A percentile compares a stretch with the other conserved stretches of the same genome.
Evolutionary conservation across 2,113 vertebrate species (phyloP).

Genomic region (Cariama cristata): DNA sequence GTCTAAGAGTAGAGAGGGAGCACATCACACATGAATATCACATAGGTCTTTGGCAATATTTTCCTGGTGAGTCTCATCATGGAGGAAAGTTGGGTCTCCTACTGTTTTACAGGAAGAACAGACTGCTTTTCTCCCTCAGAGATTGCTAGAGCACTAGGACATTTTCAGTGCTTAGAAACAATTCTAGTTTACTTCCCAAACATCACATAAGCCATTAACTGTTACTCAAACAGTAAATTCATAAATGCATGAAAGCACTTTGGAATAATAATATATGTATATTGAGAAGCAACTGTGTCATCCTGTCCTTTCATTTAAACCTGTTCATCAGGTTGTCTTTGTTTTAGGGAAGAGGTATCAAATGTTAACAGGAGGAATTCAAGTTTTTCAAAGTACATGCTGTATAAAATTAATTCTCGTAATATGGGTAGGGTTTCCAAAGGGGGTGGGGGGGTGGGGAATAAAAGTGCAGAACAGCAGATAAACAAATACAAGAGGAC

Average conservation of each 20-base stretch:
- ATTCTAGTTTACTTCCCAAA: background rate
- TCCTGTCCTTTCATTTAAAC: background rate
- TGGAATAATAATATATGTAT: background rate
- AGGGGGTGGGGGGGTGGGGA: background rate
- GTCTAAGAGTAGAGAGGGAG: background rate
- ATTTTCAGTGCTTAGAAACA: background rate
- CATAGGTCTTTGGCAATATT: background rate
- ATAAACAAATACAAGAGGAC: constrained; percentile 3
- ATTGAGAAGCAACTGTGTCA: background rate
- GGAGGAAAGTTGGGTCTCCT: background rate
- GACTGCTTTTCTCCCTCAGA: background rate
- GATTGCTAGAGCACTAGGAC: background rate
- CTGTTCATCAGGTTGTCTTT: background rate
- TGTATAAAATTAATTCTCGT: background rate
- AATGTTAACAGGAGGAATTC: background rate
- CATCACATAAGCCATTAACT: background rate
- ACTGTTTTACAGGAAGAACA: background rate
- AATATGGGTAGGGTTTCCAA: constrained; percentile 3
- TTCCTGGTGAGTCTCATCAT: background rate
- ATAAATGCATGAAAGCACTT: background rate
- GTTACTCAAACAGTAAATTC: background rate
- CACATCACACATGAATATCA: background rate
- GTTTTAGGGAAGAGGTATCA: background rate
- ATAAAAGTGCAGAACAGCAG: constrained; percentile 1
- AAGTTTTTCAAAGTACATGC: background rate